Base-by-base conservation (phyloP, 2,797 vertebrate species). In the Adrianichthys oophorus region DNA sequence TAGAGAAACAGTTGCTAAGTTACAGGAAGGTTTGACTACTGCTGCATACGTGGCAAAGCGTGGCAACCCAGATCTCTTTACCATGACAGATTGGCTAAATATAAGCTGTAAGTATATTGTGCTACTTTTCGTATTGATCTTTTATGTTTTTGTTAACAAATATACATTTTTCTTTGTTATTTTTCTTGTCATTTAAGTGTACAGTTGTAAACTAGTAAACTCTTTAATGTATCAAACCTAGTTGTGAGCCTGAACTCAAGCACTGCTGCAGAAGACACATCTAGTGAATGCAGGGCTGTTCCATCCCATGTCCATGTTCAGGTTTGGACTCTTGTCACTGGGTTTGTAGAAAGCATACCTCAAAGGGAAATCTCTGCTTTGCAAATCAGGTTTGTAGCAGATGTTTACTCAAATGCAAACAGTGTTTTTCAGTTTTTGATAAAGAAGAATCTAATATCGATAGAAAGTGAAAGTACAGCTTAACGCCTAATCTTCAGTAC, bases 51-150 rank as follows among this genome's bases (percentile, higher is more conserved):
- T 98, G 10, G 95, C 93, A 21, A 93, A 70, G 74, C 92, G 73
- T 70, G 90, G 91, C 78, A 94, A 94, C 69, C 93, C 96, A 5
- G 81, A 91, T 76, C 62, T 83, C 54, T 62, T 37, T 0, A 75
- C 83, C 23, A 45, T 73, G 19, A 70, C 67, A 4, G 94, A 94
- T 80, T 99, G 97, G 97, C 64, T 93, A n/a, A 83, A 93, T 63
- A 90, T 98, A 46, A 92, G 86, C 29, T 88, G 96, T 99, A 78
- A 95, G 96, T 93, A 64, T 12, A 71, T n/a, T 2, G n/a, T 56
- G 19, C 44, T 23, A 52, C 26, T 52, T 29, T 52, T 6, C 18
- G 21, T 2, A 56, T 41, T 1, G 19, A 15, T 26, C 14, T 3
- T 37, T 32, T 1, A 6, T 55, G 4, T 32, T 16, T 46, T 56